Conservation (phyloP, 2,888 invertebrate species). For the Cataglyphis albicans region DNA sequence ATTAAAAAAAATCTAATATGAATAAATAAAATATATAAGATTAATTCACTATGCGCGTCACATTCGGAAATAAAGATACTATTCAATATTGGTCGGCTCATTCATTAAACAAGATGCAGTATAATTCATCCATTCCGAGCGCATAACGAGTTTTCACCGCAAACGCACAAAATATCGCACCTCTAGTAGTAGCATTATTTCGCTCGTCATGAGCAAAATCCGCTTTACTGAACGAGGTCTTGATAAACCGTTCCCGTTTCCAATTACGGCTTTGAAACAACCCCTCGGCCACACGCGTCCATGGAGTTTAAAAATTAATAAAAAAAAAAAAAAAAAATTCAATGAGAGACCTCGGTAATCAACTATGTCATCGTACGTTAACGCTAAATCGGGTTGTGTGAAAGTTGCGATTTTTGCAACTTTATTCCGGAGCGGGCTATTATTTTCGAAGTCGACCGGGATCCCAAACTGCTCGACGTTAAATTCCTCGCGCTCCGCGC, state of each 20-base stretch:
- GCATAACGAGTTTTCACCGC: slow-evolving; percentile 46
- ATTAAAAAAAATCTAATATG: neutral
- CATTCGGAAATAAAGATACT: slow-evolving; percentile 1
- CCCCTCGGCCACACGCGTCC: slow-evolving; percentile 19
- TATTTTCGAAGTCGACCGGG: slow-evolving; percentile 26
- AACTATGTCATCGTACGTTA: slow-evolving; percentile 28
- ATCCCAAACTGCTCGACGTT: slow-evolving; percentile 3
- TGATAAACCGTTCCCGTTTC: slow-evolving; percentile 48
- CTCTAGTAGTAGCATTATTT: slow-evolving; percentile 46
- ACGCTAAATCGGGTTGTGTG: slow-evolving; percentile 39
- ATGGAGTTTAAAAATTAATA: slow-evolving; percentile 35
- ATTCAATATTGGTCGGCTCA: slow-evolving; percentile 36
- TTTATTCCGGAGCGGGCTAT: slow-evolving; percentile 20
- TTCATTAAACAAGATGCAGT: slow-evolving; percentile 43
- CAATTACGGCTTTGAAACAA: slow-evolving; percentile 44
- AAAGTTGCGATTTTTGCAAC: slow-evolving; percentile 43
- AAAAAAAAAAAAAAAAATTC: slow-evolving; percentile 29
- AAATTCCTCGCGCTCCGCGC: slow-evolving; percentile 29
- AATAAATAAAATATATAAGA: neutral
- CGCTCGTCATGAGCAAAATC: slow-evolving; percentile 42
- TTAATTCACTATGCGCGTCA: neutral
- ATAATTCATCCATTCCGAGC: slow-evolving; percentile 38
- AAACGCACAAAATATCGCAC: slow-evolving; percentile 35
- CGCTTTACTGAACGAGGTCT: slow-evolving; percentile 44
- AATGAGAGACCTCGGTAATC: slow-evolving; percentile 26